phyloP scores from a whole-genome alignment of 1,140 invertebrate species.

The Rhizoglyphus robini region DNA sequence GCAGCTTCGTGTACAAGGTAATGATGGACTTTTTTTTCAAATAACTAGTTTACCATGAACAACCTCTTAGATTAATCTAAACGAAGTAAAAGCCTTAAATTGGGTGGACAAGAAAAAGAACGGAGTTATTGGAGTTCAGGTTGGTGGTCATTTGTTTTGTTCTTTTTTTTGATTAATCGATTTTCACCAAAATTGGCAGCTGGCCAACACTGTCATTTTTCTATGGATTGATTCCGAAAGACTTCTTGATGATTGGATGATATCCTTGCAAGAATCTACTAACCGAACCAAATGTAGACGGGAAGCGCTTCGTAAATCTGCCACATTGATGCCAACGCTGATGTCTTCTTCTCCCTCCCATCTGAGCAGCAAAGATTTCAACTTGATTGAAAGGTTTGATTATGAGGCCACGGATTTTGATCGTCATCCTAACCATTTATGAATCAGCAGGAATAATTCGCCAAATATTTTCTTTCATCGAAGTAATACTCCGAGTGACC shows the following conservation, averaged over 20 bases:
- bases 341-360: background rate
- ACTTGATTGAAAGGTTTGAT: background rate
- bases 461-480: background rate
- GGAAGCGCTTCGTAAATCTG: constrained; percentile 26
- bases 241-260: constrained; percentile 27
- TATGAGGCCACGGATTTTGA: background rate
- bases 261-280: constrained; percentile 25
- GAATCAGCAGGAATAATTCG: background rate
- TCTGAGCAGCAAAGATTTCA: background rate
- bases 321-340: constrained; percentile 22
- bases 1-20: constrained; percentile 54
- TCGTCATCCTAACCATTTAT: background rate
- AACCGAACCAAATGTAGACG: constrained; percentile 26
- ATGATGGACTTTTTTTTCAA: constrained; percentile 20
- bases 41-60: background rate
- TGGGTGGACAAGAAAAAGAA: constrained; percentile 47
- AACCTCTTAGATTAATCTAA: constrained; percentile 42
- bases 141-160: constrained; percentile 2
- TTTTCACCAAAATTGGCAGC: background rate
- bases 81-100: constrained; percentile 48
- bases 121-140: constrained; percentile 34
- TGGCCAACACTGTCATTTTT: constrained; percentile 32
- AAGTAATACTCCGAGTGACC: background rate
- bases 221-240: constrained; percentile 34
- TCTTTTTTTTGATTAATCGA: background rate